Base-by-base conservation (phyloP, 1,140 invertebrate genomes). In the Papilio helenus region DNA sequence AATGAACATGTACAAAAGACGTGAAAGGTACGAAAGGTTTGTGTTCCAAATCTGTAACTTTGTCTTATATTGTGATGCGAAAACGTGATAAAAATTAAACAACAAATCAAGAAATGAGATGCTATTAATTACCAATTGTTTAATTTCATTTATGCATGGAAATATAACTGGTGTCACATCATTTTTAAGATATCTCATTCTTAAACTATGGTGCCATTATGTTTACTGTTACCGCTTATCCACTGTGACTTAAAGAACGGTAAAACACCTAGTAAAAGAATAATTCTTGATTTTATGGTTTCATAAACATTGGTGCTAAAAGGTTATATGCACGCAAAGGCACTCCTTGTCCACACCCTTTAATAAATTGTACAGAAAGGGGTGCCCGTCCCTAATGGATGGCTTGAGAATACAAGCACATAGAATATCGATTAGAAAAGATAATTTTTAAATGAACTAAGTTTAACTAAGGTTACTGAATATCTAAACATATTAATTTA, bases 301-400 rank as follows among this genome's bases (percentile, higher is more conserved):
- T 55, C 51, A 55, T 55, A 7, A n/a, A 18, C 51, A 55, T 26
- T 55, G 20, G 72, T 79, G 79, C 34, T 80, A 82, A 79, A 79
- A 80, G 26, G 61, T 29, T 68, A 7, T 68, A 10, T 16, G 14
- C 61, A 68, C 61, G 61, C 61, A 68, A 61, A 29, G 61, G 61
- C 61, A 68, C 61, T 29, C 61, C 61, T 68, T 16, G 61, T 68
- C 26, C 61, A 68, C 61, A 68, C 61, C 61, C 26, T 4, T 29
- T 29, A 65, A 26, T 65, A 68, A 58, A 58, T 58, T 58, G 26
- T 68, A 68, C 3, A 34, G 61, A 16, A 68, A 68, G 26, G 61
- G 61, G 61, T 68, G 61, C 61, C 29, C 58, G 26, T 68, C 26
- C 23, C 23, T 68, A 68, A 68, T 68, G 61, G 58, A 61, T 16